These are phyloP conservation scores for Fistularia tabacaria DNA, from an alignment of 2,797 vertebrate genomes.

Conservation along the genomic window DNA sequence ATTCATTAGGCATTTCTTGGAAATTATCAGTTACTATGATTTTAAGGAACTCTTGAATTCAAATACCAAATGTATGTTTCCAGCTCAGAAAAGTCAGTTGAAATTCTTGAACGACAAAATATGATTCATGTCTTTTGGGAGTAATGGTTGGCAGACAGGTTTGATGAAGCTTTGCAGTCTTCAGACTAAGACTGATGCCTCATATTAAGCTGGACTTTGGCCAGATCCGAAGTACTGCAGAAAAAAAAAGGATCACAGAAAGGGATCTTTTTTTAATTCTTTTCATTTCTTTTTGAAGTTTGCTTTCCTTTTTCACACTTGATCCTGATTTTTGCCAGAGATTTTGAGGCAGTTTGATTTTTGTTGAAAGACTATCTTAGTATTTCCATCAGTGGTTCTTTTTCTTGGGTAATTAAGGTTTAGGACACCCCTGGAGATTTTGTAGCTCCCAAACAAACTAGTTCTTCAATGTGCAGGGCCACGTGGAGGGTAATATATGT, in stretches of 20 bases:
- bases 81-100: no score
- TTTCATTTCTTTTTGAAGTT: slow-evolving; percentile 55
- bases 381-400: slow-evolving; percentile 48
- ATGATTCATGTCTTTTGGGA: no score
- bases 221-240: slow-evolving; percentile 43
- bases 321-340: background rate
- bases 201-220: slow-evolving; percentile 30
- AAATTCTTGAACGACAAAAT: no score
- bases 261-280: slow-evolving; percentile 46
- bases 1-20: no score
- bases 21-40: no score
- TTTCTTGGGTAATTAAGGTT: slow-evolving; percentile 59
- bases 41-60: no score
- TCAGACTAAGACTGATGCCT: background rate
- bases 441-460: slow-evolving; percentile 37
- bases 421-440: slow-evolving; percentile 54
- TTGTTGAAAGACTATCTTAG: background rate
- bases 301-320: slow-evolving; percentile 40
- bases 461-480: slow-evolving; percentile 34
- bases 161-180: no score
- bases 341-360: slow-evolving; percentile 21
- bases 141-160: no score
- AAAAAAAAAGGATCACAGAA: slow-evolving; percentile 42
- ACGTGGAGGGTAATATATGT: slow-evolving; percentile 28
- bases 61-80: no score